A percentile compares a stretch with the other conserved stretches of the same genome.
These are phyloP conservation scores for Rhinogobius similis DNA, from an alignment of 2,113 vertebrate species.

Conservation along the genomic window DNA sequence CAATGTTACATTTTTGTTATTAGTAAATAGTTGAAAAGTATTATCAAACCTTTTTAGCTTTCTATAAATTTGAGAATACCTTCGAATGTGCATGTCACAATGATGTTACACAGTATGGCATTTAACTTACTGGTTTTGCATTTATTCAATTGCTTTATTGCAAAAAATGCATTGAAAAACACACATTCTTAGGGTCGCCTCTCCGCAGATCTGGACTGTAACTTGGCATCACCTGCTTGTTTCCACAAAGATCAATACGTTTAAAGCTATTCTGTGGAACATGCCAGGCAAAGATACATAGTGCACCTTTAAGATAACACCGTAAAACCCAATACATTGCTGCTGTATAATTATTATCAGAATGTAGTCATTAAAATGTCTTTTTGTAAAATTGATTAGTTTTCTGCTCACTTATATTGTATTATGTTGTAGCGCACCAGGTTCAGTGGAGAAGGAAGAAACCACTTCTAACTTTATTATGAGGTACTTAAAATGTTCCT, in stretches of 20 bases:
- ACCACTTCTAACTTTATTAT: neutral
- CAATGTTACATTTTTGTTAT: too few relatives aligned
- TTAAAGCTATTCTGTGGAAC: too few relatives aligned
- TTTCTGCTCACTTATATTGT: neutral
- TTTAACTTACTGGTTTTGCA: too few relatives aligned
- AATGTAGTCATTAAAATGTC: neutral
- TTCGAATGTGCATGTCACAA: neutral
- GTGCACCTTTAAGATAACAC: neutral
- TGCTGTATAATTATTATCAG: neutral
- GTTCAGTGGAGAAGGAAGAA: constrained; percentile 7
- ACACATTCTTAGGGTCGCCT: too few relatives aligned
- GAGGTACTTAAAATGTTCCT: neutral
- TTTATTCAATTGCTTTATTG: too few relatives aligned
- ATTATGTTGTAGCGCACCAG: constrained; percentile 26
- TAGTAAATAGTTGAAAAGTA: neutral
- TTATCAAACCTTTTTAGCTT: neutral
- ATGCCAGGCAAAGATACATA: too few relatives aligned
- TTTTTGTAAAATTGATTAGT: neutral
- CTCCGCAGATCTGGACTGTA: too few relatives aligned
- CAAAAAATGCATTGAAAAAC: too few relatives aligned
- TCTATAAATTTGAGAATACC: neutral
- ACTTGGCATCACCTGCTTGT: too few relatives aligned
- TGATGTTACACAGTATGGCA: too few relatives aligned
- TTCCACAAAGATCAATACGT: too few relatives aligned
- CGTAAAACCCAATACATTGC: neutral